Evolutionary conservation across 1,140 invertebrate species (phyloP), one percentile per base, ranked within the genome.

Genomic region (Phocides pigmalion): DNA sequence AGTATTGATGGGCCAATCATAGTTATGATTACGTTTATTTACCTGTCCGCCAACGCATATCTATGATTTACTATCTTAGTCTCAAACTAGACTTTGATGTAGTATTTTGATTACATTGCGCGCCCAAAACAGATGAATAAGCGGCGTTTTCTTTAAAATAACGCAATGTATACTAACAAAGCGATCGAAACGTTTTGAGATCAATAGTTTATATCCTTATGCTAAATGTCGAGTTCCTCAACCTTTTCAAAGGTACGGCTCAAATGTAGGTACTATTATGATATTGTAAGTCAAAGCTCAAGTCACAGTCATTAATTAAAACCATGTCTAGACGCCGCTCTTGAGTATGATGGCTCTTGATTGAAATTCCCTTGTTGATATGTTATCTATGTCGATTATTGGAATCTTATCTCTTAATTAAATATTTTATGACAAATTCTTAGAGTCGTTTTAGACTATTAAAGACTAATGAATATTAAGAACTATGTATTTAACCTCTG

Each of bases 21-120:
- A 67, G 66, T 61, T 70, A 75, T 81, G 64, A 75, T 77, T 71
- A 69, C 71, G 64, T 76, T 73, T 79, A 76, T 83, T 76, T 79
- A 72, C 68, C 53, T 79, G 75, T 76, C 71, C 74, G 70, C 67
- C 74, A 74, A 76, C 72, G 73, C 75, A 12, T 51, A n/a, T 46
- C 14, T 4, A 28, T 28, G 25, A 28, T 3, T 22, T 28, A 6
- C 11, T 39, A 16, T 20, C 22, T 2, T 37, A 19, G n/a, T 53
- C 20, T 53, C 12, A 41, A 0, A 28, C 1, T 28, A n/a, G 9
- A 2, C 28, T 16, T 12, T 3, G 5, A 0, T 39, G 3, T 39
- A 20, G 19, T 39, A 15, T 53, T 53, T 37, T 14, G 5, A 12
- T 19, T 53, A 39, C 50, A 53, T 53, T 53, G 32, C 25, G 12